phyloP scores from a whole-genome alignment of 2,888 invertebrate genomes.

The Oscheius sp. region DNA sequence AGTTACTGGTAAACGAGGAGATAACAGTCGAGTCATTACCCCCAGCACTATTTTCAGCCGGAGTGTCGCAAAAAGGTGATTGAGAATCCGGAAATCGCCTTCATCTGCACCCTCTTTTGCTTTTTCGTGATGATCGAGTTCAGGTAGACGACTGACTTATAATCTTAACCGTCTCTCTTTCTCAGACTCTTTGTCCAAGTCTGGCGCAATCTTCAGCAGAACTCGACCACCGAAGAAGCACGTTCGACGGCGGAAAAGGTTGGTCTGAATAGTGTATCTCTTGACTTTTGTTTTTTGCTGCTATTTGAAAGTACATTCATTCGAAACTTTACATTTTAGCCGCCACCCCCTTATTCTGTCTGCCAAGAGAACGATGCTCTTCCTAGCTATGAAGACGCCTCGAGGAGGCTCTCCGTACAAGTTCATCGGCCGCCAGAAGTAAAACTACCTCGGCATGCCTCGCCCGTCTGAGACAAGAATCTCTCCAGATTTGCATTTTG shows the following conservation, averaged over 20 bases:
- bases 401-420: neutral
- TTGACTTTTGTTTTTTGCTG: too few relatives aligned
- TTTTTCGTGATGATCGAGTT: slow-evolving; percentile 18
- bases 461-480: neutral
- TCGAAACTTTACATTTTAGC: neutral
- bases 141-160: neutral
- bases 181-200: slow-evolving; percentile 22
- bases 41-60: slow-evolving; percentile 17
- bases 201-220: slow-evolving; percentile 8
- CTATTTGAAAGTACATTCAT: too few relatives aligned
- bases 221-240: neutral
- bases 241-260: too few relatives aligned
- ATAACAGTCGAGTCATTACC: neutral
- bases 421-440: neutral
- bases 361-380: slow-evolving; percentile 10
- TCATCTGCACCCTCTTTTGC: neutral
- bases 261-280: neutral
- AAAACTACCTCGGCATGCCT: neutral
- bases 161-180: neutral
- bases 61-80: neutral
- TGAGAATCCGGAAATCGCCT: slow-evolving; percentile 16
- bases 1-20: slow-evolving; percentile 1
- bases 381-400: slow-evolving; percentile 8
- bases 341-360: slow-evolving; percentile 16
- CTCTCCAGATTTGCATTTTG: slow-evolving; percentile 22